Conservation (phyloP, 2,113 vertebrate genomes). For the Terrapene triunguis region DNA sequence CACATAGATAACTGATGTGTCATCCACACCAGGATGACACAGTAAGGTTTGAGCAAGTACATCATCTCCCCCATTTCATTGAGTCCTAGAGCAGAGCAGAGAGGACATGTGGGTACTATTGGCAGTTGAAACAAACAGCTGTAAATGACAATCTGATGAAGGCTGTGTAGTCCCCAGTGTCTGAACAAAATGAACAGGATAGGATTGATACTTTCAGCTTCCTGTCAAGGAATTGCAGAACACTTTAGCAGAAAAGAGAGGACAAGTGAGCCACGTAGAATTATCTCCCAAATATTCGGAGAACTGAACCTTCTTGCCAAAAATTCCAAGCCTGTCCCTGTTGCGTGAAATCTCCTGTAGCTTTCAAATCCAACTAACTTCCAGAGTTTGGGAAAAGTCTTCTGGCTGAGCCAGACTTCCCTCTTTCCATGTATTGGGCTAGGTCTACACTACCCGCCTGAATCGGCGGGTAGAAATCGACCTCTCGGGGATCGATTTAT, state of each 20-base stretch:
- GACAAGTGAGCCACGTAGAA: constrained; percentile 7
- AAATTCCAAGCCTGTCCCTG: not conserved
- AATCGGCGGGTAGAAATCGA: too few relatives aligned
- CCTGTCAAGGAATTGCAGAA: constrained; percentile 18
- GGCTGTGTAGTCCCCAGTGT: not conserved
- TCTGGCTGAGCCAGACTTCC: not conserved
- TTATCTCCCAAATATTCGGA: constrained; percentile 7
- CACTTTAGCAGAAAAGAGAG: constrained; percentile 15
- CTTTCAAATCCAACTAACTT: constrained; percentile 14
- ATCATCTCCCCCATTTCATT: constrained; percentile 28
- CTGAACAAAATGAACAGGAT: constrained; percentile 57
- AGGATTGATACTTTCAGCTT: not conserved
- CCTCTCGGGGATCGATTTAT: too few relatives aligned
- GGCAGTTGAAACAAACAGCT: constrained; percentile 66
- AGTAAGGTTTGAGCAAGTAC: not conserved
- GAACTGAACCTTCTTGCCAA: constrained; percentile 34
- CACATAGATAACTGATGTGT: constrained; percentile 38
- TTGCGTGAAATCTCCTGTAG: constrained; percentile 9
- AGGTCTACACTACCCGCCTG: too few relatives aligned
- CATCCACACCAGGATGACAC: not conserved
- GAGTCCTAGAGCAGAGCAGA: constrained; percentile 2
- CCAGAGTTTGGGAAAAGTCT: constrained; percentile 14
- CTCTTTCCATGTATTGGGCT: not conserved
- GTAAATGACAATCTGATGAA: constrained; percentile 53
- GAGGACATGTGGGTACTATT: not conserved